Evolutionary conservation across 1,140 invertebrate species (phyloP), one percentile per base, ranked within the genome.

Genomic region (Zaprionus camerounensis): DNA sequence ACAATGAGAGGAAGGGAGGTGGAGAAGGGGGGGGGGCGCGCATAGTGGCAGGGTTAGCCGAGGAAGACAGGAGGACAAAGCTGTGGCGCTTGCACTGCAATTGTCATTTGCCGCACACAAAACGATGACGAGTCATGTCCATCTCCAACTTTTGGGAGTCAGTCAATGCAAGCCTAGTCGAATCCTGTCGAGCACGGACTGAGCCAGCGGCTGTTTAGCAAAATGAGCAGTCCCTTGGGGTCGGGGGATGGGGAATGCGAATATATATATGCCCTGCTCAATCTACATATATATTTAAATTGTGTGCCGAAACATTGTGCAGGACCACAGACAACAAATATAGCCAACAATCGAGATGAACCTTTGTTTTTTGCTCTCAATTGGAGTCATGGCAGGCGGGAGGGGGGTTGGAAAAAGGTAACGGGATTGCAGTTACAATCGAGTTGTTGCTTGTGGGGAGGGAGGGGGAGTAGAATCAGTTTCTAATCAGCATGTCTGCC

Each of bases 21-120:
- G 1, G 24, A 20, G 6, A 24, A 13, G n/a, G 9, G 15, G 12
- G 15, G 20, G 3, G n/a, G n/a, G n/a, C n/a, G n/a, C n/a, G 22
- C n/a, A 34, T 34, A 17, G 24, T 7, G 68, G 41, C n/a, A 9
- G 41, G 41, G 41, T 46, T 46, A 17, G 26, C 9, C 13, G 15
- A 44, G 56, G 11, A 11, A 55, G 64, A 31, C 15, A 24, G 34
- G 2, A 49, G 56, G 53, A 59, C 36, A 62, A 74, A 74, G 80
- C 51, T 68, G 41, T 61, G 61, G 26, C 78, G 76, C 66, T 81
- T 85, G 82, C 82, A 78, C 82, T 84, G 82, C 82, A 84, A 84
- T 85, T 84, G 82, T 78, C 78, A 80, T 78, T 71, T 74, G 78
- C 56, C 75, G 78, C 75, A 46, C 31, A 76, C 49, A 38, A 82